Conservation (phyloP, 2,888 invertebrate genomes). For the Orchesella flavescens region DNA sequence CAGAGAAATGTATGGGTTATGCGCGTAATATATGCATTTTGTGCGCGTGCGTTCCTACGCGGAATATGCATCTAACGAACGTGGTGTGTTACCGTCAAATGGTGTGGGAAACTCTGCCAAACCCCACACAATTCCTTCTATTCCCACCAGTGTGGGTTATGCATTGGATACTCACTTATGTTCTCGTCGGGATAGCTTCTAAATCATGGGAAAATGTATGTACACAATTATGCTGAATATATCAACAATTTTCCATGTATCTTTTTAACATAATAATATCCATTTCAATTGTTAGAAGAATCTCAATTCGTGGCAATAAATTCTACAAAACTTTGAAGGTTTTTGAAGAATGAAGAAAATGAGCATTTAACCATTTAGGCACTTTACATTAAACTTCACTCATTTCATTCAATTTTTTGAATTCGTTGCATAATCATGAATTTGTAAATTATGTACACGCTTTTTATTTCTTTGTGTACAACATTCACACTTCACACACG, state of each 20-base stretch:
- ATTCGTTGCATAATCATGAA: slow-evolving; percentile 20
- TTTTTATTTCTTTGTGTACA: neutral
- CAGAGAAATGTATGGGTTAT: too few species aligned
- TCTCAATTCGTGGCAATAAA: slow-evolving; percentile 8
- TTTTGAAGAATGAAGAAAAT: slow-evolving; percentile 36
- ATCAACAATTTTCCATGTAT: neutral
- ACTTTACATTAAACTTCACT: slow-evolving; percentile 28
- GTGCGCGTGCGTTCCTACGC: too few species aligned
- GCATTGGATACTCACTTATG: too few species aligned
- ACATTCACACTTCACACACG: neutral
- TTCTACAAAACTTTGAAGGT: slow-evolving; percentile 21
- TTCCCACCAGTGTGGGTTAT: too few species aligned
- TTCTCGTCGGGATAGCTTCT: too few species aligned
- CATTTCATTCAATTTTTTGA: slow-evolving; percentile 5
- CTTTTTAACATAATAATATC: too few species aligned
- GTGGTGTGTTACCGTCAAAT: too few species aligned
- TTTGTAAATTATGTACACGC: slow-evolving; percentile 11
- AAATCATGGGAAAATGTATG: neutral
- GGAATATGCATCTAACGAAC: too few species aligned
- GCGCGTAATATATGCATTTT: too few species aligned
- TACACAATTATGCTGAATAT: neutral
- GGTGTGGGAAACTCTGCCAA: too few species aligned
- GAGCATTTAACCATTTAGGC: slow-evolving; percentile 13
- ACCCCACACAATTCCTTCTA: too few species aligned
- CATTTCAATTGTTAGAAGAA: neutral